These are phyloP conservation scores for Sinocyclocheilus anshuiensis DNA, from an alignment of 2,113 vertebrate genomes.

Conservation along the genomic window DNA sequence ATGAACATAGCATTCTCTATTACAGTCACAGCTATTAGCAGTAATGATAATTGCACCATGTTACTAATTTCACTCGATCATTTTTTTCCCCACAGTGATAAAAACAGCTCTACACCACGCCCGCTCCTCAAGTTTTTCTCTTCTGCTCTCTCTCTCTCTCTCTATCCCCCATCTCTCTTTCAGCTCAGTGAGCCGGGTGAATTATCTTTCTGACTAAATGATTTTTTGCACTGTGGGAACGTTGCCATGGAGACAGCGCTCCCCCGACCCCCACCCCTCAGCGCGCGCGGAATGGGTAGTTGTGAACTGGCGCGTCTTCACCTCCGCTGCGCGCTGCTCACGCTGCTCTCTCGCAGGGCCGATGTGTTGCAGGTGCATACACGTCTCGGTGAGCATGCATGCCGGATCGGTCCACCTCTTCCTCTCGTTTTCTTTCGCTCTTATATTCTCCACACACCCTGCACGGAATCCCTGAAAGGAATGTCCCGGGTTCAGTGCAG, in stretches of 20 bases:
- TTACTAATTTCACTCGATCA: constrained; percentile 1
- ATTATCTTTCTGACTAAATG: constrained; percentile 78
- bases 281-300: constrained; percentile 53
- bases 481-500: neutral
- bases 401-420: constrained; percentile 27
- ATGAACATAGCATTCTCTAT: constrained; percentile 27
- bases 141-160: constrained; percentile 46
- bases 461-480: neutral
- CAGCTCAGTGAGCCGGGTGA: constrained; percentile 79
- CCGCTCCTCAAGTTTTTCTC: constrained; percentile 48
- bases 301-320: constrained; percentile 62
- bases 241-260: constrained; percentile 77
- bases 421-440: constrained; percentile 51
- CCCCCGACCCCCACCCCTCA: constrained; percentile 45
- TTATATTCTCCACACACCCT: constrained; percentile 28
- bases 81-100: constrained; percentile 36
- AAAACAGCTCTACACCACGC: constrained; percentile 51
- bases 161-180: constrained; percentile 61
- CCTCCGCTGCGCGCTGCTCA: constrained; percentile 25
- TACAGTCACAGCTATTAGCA: constrained; percentile 61
- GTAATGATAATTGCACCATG: constrained; percentile 47
- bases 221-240: constrained; percentile 66
- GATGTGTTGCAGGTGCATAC: constrained; percentile 3
- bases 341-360: neutral
- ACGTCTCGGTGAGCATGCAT: constrained; percentile 2